Evolutionary conservation across 2,888 invertebrate genomes (phyloP).

Genomic region (Pseudococcus viburni): DNA sequence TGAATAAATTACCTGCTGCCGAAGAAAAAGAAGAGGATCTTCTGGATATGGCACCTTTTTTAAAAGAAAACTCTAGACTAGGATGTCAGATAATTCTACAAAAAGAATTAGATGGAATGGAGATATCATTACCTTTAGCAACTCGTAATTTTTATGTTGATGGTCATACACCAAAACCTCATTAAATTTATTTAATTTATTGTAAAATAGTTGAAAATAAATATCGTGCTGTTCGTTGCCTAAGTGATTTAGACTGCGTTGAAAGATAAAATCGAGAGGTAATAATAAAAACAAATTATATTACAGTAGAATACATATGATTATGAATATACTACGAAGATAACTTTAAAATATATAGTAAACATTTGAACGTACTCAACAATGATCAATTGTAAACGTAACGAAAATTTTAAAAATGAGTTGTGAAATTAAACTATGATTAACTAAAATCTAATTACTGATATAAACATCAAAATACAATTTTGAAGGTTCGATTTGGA

Average conservation of each 20-base stretch:
- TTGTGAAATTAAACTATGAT: conserved; percentile 49
- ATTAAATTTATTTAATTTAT: conserved; percentile 74
- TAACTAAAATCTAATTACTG: conserved; percentile 33
- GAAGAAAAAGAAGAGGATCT: conserved; percentile 97
- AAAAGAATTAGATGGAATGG: conserved; percentile 90
- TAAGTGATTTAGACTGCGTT: background rate
- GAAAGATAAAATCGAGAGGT: background rate
- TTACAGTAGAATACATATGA: conserved; percentile 50
- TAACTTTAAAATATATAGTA: conserved; percentile 47
- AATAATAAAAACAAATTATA: conserved; percentile 58
- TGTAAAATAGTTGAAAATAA: conserved; percentile 18
- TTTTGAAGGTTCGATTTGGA: conserved; percentile 5
- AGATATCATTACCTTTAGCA: conserved; percentile 85
- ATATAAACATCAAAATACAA: conserved; percentile 30
- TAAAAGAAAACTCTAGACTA: conserved; percentile 94
- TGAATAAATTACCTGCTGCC: conserved; percentile 82
- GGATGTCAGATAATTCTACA: conserved; percentile 93
- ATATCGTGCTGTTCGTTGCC: background rate
- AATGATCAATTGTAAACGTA: conserved; percentile 55
- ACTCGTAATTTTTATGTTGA: conserved; percentile 98
- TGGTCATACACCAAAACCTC: conserved; percentile 95
- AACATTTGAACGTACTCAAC: conserved; percentile 53
- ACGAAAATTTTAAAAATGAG: conserved; percentile 52
- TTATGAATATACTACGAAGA: conserved; percentile 50
- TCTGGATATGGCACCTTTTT: conserved; percentile 95